Conservation (phyloP, 2,888 invertebrate species). For the Cryptocephalus moraei region DNA sequence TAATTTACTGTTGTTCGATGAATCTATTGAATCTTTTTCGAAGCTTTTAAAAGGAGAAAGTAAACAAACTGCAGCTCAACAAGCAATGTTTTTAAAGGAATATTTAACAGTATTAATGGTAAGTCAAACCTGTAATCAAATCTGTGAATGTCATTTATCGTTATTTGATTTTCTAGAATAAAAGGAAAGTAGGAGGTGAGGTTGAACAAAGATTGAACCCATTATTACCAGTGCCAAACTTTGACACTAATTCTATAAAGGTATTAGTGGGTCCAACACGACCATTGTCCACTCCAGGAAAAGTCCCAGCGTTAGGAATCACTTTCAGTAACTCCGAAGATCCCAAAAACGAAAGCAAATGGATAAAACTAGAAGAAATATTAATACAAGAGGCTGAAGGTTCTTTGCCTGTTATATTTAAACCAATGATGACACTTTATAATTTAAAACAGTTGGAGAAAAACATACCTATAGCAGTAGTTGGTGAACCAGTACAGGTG, state of each 20-base stretch:
- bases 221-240: conserved; percentile 63
- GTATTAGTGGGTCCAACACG: conserved; percentile 56
- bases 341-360: conserved; percentile 35
- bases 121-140: conserved; percentile 18
- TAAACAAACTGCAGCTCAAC: conserved; percentile 61
- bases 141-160: background rate
- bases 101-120: conserved; percentile 80
- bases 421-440: conserved; percentile 66
- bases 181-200: conserved; percentile 37
- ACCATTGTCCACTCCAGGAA: conserved; percentile 46
- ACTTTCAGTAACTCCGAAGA: conserved; percentile 30
- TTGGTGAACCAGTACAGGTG: conserved; percentile 75
- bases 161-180: conserved; percentile 20
- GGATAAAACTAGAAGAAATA: conserved; percentile 71
- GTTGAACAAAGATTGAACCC: conserved; percentile 13
- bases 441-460: conserved; percentile 54
- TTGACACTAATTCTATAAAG: conserved; percentile 57
- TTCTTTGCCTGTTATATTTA: conserved; percentile 62
- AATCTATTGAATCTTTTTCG: conserved; percentile 66
- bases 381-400: conserved; percentile 60
- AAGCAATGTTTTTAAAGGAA: conserved; percentile 75
- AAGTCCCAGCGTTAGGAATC: conserved; percentile 45
- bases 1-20: conserved; percentile 60
- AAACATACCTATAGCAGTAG: conserved; percentile 58
- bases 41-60: conserved; percentile 63